Base-by-base conservation (phyloP, 1,140 invertebrate species). In the Nephotettix cincticeps region DNA sequence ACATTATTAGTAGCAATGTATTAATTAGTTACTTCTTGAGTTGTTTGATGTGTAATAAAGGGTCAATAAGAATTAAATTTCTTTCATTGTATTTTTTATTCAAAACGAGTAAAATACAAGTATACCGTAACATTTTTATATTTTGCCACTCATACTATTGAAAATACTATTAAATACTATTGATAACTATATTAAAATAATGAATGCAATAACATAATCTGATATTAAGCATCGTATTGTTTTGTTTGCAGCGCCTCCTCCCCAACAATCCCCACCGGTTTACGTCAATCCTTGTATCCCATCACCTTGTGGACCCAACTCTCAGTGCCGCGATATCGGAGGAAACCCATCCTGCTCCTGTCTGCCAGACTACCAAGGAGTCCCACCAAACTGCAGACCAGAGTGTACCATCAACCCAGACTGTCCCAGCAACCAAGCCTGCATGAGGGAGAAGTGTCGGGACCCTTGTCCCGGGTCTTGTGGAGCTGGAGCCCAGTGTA, bases 401-500 rank as follows among this genome's bases (percentile, higher is more conserved):
- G 90, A 92, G 79, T 92, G 90, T 80, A 81, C 84, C 14, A 85
- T 89, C 0, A 88, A 93, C 77, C 83, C 86, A n/a, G 91, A 93
- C 78, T 94, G 93, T 79, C 79, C 86, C 2, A 86, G 87, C 67
- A 85, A 88, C 74, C 82, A 87, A 76, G 88, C 91, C 43, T 94
- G 90, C 79, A 87, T 91, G 30, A 85, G 87, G 75, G 84, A 88
- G 77, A 90, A 89, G 80, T 93, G 91, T 79, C 82, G 84, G 77
- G 87, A 92, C 78, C 90, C 91, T 14, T 93, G 91, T 79, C 82
- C 85, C 47, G 88, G 90, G 36, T 87, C 89, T n/a, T 93, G 91
- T 81, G 91, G 91, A 54, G 79, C 79, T 29, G 86, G 86, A 75
- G 87, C 91, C 23, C 73, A 80, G 6, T 89, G 87, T 75, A 79